phyloP scores from a whole-genome alignment of 1,140 invertebrate species.

The Hydropsyche tenuis region DNA sequence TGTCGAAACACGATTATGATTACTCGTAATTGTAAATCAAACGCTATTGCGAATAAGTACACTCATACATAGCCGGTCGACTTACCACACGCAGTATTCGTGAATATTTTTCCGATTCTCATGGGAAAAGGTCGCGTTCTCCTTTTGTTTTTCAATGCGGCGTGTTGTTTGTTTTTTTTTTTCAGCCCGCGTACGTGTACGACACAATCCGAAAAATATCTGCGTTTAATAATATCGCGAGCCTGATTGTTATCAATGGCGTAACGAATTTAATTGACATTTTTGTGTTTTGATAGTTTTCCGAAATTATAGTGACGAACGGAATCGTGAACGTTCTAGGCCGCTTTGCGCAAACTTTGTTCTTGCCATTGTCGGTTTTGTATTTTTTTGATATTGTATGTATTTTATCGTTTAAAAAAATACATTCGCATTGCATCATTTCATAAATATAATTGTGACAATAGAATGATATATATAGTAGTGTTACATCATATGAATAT shows the following conservation, averaged over 20 bases:
- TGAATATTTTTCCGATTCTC: slow-evolving; percentile 13
- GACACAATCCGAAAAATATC: not conserved
- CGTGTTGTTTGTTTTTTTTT: no score
- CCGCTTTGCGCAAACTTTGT: not conserved
- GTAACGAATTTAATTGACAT: slow-evolving; percentile 14
- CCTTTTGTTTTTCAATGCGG: not conserved
- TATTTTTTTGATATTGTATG: not conserved
- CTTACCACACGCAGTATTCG: not conserved
- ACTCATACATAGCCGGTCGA: not conserved
- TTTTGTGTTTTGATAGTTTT: not conserved
- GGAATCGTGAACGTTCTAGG: slow-evolving; percentile 1
- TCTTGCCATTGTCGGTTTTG: not conserved
- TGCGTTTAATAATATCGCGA: not conserved
- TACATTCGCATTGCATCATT: no score
- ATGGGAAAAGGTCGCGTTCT: slow-evolving; percentile 17
- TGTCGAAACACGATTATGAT: not conserved
- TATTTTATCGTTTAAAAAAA: not conserved
- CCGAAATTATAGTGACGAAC: not conserved
- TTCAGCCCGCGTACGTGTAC: not conserved
- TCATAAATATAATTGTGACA: no score
- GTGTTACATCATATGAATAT: no score
- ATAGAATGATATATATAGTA: no score
- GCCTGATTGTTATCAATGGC: not conserved
- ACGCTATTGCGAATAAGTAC: not conserved
- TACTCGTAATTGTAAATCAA: slow-evolving; percentile 12